Percentiles rank a stretch among this genome's conserved stretches.
phyloP scores from a whole-genome alignment of 2,113 vertebrate genomes.

The Oncorhynchus keta region DNA sequence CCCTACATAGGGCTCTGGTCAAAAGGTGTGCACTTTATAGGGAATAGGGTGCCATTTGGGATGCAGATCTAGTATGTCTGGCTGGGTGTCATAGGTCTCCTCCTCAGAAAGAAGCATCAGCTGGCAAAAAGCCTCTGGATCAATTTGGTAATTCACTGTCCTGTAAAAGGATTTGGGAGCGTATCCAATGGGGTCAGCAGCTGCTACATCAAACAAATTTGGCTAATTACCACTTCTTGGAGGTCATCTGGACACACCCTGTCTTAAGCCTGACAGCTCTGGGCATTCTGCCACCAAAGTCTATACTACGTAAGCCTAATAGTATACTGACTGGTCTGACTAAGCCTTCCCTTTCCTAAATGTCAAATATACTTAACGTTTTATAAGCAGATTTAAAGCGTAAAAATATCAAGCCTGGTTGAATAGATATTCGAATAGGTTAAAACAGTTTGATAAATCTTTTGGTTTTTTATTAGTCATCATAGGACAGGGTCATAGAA shows the following conservation, averaged over 20 bases:
- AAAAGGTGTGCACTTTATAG: too few species aligned
- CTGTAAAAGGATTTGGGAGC: constrained; percentile 56
- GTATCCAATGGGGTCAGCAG: constrained; percentile 47
- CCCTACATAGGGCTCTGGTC: too few species aligned
- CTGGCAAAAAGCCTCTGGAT: constrained; percentile 65
- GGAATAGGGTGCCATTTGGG: too few species aligned
- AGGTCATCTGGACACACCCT: constrained; percentile 46
- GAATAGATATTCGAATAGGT: too few species aligned
- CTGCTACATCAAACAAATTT: constrained; percentile 49
- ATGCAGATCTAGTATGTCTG: neutral
- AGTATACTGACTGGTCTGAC: neutral
- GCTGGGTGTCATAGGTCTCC: constrained; percentile 1
- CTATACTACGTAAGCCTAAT: neutral
- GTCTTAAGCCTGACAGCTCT: constrained; percentile 7
- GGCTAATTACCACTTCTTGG: constrained; percentile 36
- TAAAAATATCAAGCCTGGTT: too few species aligned
- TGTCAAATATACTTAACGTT: neutral
- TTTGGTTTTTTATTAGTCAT: neutral
- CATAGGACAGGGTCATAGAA: neutral
- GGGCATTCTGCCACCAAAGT: neutral
- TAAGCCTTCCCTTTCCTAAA: neutral
- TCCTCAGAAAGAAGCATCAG: constrained; percentile 43
- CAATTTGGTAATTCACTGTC: constrained; percentile 66
- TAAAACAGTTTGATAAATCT: neutral
- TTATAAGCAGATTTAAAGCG: too few species aligned